Evolutionary conservation across 2,113 vertebrate species (phyloP).

Genomic region (Poeciliopsis prolifica): DNA sequence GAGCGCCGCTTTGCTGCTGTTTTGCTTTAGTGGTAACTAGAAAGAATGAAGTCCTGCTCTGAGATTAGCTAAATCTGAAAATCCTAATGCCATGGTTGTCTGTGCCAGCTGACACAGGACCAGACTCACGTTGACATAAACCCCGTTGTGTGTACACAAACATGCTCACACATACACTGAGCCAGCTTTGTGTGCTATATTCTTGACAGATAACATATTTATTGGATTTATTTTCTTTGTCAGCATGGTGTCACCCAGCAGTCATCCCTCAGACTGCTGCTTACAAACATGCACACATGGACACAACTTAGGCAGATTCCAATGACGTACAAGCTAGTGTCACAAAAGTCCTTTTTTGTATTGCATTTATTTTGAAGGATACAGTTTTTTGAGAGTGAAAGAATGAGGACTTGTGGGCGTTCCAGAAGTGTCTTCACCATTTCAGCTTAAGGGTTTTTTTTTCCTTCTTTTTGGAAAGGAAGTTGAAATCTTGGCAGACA

Average conservation of each 20-base stretch:
- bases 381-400: slow-evolving; percentile 39
- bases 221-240: slow-evolving; percentile 39
- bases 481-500: slow-evolving; percentile 39
- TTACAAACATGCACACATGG: slow-evolving; percentile 9
- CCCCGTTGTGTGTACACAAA: slow-evolving; percentile 16
- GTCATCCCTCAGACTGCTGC: slow-evolving; percentile 23
- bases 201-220: slow-evolving; percentile 43
- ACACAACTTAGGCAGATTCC: slow-evolving; percentile 10
- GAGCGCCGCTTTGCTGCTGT: slow-evolving; percentile 8
- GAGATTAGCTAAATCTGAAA: slow-evolving; percentile 68
- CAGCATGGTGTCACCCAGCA: slow-evolving; percentile 34
- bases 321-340: neutral
- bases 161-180: slow-evolving; percentile 9
- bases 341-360: neutral
- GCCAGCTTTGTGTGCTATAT: slow-evolving; percentile 17
- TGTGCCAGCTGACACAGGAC: slow-evolving; percentile 55
- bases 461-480: neutral
- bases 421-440: slow-evolving; percentile 26
- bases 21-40: slow-evolving; percentile 46
- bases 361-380: neutral
- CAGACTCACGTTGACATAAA: slow-evolving; percentile 47
- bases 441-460: slow-evolving; percentile 24
- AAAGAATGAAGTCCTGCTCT: slow-evolving; percentile 37
- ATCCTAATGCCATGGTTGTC: slow-evolving; percentile 54
- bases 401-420: slow-evolving; percentile 44